Percentiles rank a stretch among this genome's conserved stretches.
Evolutionary conservation across 2,113 vertebrate genomes (phyloP).

Genomic region (Columba janthina): DNA sequence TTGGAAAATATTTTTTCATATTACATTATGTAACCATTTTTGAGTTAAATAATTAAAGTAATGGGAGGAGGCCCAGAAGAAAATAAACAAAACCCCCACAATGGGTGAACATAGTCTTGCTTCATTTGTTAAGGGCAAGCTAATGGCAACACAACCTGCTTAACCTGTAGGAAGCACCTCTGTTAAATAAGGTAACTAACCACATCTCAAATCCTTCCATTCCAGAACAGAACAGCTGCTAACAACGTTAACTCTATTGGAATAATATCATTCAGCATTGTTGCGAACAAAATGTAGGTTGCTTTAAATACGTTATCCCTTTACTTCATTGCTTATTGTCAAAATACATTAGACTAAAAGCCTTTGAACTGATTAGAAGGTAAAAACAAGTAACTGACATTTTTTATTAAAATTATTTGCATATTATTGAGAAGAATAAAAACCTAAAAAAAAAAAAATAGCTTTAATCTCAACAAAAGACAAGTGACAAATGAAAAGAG

Average conservation of each 20-base stretch:
- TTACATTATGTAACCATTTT: not conserved
- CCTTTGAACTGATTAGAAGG: not conserved
- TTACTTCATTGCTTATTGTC: not conserved
- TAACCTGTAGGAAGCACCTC: not conserved
- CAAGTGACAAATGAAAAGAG: not conserved
- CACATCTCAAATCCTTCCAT: not conserved
- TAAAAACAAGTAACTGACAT: not conserved
- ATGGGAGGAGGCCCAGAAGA: not conserved
- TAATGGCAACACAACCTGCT: not conserved
- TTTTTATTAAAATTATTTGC: not conserved
- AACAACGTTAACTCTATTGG: not conserved
- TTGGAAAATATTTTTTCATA: not conserved
- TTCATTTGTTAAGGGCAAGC: not conserved
- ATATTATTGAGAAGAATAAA: not conserved
- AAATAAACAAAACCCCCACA: not conserved
- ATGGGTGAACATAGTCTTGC: not conserved
- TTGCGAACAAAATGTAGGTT: fast-evolving
- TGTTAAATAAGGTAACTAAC: not conserved
- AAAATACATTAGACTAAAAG: not conserved
- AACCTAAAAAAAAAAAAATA: not conserved
- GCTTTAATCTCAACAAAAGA: not conserved
- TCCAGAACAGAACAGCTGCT: not conserved
- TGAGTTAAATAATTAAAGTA: not conserved
- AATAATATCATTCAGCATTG: not conserved
- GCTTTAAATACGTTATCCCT: not conserved